Conservation (phyloP, 2,113 vertebrate species). For the Ariopsis seemanni region DNA sequence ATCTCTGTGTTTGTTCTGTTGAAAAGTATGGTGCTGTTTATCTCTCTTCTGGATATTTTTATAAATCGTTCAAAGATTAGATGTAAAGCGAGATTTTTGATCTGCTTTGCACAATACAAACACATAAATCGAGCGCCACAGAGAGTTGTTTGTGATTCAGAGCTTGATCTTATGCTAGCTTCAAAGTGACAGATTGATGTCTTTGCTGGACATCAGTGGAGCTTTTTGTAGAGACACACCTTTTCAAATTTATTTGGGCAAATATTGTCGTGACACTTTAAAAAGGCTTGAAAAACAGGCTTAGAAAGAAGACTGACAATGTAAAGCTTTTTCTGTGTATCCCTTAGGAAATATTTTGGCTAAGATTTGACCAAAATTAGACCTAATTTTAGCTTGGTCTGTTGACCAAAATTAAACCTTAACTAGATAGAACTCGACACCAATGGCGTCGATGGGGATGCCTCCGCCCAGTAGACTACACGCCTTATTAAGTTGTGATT, state of each 20-base stretch:
- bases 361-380: no score
- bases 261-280: background rate
- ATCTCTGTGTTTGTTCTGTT: background rate
- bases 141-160: slow-evolving; percentile 23
- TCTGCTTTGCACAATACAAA: background rate
- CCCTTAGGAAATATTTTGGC: no score
- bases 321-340: no score
- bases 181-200: slow-evolving; percentile 25
- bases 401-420: no score
- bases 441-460: no score
- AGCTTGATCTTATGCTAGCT: slow-evolving; percentile 10
- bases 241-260: background rate
- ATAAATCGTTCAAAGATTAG: background rate
- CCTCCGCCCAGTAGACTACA: no score
- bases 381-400: no score
- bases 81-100: background rate
- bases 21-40: background rate
- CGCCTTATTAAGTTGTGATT: no score
- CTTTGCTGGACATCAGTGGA: slow-evolving; percentile 12
- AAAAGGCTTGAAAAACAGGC: background rate
- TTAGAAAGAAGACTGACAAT: background rate
- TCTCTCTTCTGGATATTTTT: background rate
- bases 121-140: background rate
- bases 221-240: background rate
- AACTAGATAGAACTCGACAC: no score